Evolutionary conservation across 2,113 vertebrate species (phyloP).

Genomic region (Istiophorus platypterus): DNA sequence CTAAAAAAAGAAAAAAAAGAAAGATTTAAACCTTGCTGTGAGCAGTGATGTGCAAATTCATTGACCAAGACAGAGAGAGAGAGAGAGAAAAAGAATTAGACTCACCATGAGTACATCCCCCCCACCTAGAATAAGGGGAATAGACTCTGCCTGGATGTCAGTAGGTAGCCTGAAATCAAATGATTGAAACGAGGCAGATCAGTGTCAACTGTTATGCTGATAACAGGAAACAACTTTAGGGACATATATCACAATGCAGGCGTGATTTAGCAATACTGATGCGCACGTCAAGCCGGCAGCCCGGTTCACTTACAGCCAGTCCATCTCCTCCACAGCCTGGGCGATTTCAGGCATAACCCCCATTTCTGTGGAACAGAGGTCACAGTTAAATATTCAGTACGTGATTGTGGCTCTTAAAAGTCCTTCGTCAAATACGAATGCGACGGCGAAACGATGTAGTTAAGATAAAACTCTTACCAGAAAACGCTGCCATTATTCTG

Average conservation of each 20-base stretch:
- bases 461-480: slow-evolving; percentile 63
- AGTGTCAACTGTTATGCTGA: not conserved
- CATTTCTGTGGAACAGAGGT: slow-evolving; percentile 87
- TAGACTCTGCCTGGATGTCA: slow-evolving; percentile 98
- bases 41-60: not conserved
- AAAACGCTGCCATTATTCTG: slow-evolving; percentile 84
- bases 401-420: accelerated
- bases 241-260: not conserved
- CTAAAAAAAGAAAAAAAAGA: slow-evolving; percentile 68
- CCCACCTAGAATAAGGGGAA: slow-evolving; percentile 95
- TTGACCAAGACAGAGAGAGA: not conserved
- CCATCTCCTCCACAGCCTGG: slow-evolving; percentile 98
- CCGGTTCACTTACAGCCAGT: slow-evolving; percentile 94
- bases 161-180: slow-evolving; percentile 91
- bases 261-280: slow-evolving; percentile 2
- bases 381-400: not conserved
- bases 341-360: slow-evolving; percentile 99
- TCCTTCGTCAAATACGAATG: not conserved
- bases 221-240: not conserved
- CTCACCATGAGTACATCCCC: slow-evolving; percentile 98
- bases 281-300: not conserved
- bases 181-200: not conserved
- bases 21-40: not conserved
- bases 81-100: not conserved
- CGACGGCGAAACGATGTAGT: accelerated